Percentiles rank a stretch among this genome's conserved stretches.
phyloP scores from a whole-genome alignment of 53 echinoderm and acorn worm species.

The Temnopleurus reevesii region DNA sequence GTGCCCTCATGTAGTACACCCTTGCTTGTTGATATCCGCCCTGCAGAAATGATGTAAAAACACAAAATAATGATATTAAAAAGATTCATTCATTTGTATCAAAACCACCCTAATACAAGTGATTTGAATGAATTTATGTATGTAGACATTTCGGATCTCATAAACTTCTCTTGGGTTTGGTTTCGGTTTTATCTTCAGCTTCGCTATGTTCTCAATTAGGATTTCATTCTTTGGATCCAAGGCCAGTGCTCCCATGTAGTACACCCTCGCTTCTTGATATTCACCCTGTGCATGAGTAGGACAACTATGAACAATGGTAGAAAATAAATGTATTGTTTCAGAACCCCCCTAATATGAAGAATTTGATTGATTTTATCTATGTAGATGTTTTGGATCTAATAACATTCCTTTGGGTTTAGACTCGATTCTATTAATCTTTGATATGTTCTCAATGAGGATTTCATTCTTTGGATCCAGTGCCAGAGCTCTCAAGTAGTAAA shows the following conservation, averaged over 20 bases:
- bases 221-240: not conserved
- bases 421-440: constrained; percentile 72
- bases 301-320: not conserved
- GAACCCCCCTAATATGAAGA: not conserved
- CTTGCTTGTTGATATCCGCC: constrained; percentile 66
- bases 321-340: not conserved
- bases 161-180: not conserved
- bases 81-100: no score
- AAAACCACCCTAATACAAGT: no score
- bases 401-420: not conserved
- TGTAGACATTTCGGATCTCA: no score
- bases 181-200: constrained; percentile 68
- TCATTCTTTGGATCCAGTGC: constrained; percentile 70
- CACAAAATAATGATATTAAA: not conserved
- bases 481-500: constrained; percentile 70
- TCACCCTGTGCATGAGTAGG: not conserved
- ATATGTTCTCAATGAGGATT: constrained; percentile 74
- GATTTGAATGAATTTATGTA: no score
- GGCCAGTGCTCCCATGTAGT: not conserved
- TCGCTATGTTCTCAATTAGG: constrained; percentile 74
- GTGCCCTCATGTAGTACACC: constrained; percentile 68
- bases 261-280: not conserved
- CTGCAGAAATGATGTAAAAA: no score
- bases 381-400: not conserved
- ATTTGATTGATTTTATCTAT: constrained; percentile 48